Evolutionary conservation across 2,113 vertebrate species (phyloP), one percentile per base, ranked within the genome.

Genomic region (Hippocampus comes): DNA sequence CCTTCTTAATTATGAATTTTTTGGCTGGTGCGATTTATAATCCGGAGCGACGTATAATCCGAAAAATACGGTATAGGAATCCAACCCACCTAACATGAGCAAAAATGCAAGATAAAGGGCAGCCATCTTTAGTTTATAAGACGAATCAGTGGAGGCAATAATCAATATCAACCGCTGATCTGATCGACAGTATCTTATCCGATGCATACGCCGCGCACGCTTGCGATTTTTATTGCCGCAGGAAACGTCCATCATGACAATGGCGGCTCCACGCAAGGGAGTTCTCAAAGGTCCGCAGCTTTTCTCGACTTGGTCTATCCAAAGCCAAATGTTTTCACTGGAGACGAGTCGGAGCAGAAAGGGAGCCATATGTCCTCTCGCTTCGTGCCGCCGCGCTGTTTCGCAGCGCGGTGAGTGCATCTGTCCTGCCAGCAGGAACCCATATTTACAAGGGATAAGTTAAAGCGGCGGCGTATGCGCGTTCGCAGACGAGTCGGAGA

Each of bases 141-240:
- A 51, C 1, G 1, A 2, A 11, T n/a, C 21, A 56, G 9, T 2
- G 23, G n/a, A 23, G 9, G 21, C 21, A 56, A 56, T 56, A 56
- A 56, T 56, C n/a, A n/a, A 11, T 8, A 23, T 21, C 8, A n/a
- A 20, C 21, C 9, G 14, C 5, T 60, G 17, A 61, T 61, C 15
- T 2, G 15, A 59, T 27, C n/a, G 14, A 59, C 23, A 17, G 56
- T 5, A 20, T 61, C 59, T 34, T 34, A 34, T 61, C 27, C 59
- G 34, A 34, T 27, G 6, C 56, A 14, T 6, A 59, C 23, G 12
- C 23, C 23, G 56, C 43, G 12, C 49, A 72, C 48, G 68, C 75
- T 76, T 73, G 68, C 81, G 63, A 81, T 79, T 74, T 78, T 56
- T 74, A 74, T 27, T 72, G 70, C 41, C 75, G 65, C 68, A 9